Base-by-base conservation (phyloP, 2,113 vertebrate genomes). In the Triplophysa siluroides region DNA sequence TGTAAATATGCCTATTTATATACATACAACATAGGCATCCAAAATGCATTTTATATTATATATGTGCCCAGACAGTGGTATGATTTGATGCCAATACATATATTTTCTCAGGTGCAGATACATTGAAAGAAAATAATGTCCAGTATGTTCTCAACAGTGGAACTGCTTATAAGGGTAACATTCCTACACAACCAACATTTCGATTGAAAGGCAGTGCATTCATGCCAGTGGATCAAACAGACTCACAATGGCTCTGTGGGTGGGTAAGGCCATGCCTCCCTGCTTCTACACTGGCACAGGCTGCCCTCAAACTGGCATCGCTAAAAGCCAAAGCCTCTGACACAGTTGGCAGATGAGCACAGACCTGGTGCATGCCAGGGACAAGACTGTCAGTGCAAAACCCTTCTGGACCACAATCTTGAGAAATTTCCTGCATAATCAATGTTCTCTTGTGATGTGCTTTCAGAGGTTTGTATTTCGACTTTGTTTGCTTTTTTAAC, bases 181-280 rank as follows among this genome's bases (percentile, higher is more conserved):
- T 80, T 72, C 66, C 61, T 29, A 23, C 47, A 76, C 45, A 38
- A 52, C 65, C 14, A 18, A 33, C 33, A 43, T 41, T 23, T 63
- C 68, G n/a, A 76, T 23, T 14, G 67, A 58, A 45, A 50, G 19
- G 13, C 45, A 80, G 47, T 2, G n/a, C 62, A 56, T 71, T 19
- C 16, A 74, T 72, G 78, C 80, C 67, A 72, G 78, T 78, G 85
- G 83, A 87, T 89, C 79, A 86, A 19, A 38, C 47, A 58, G 60
- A 38, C 33, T 62, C 76, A 85, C 78, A 85, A 85, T 79, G 74
- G 75, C 74, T 76, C 81, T 69, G 70, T 85, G 79, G 82, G 81
- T 68, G 85, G 81, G 81, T 76, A 81, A 70, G 68, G 65, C 72
- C 76, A 78, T 68, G 14, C 65, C 58, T 75, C 60, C 60, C 80